Evolutionary conservation across 2,888 invertebrate species (phyloP).

Genomic region (Thymelicus lineola): DNA sequence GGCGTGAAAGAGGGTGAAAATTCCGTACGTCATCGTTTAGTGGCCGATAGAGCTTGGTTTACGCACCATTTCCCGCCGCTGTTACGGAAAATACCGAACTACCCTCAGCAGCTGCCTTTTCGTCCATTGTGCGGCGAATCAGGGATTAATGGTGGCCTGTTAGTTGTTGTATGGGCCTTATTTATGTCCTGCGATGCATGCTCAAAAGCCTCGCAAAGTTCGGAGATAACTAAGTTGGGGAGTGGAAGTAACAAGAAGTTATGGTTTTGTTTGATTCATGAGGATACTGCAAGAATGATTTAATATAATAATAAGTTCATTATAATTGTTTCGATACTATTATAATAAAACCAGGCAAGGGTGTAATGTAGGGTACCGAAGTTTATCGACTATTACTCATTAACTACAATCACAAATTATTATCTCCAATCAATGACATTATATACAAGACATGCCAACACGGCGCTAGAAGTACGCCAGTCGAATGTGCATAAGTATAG

Average conservation of each 20-base stretch:
- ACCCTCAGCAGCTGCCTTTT: constrained; percentile 11
- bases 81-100: constrained; percentile 22
- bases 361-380: too few species aligned
- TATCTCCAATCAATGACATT: too few species aligned
- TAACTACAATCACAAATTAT: too few species aligned
- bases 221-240: constrained; percentile 21
- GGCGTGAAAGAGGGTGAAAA: constrained; percentile 28
- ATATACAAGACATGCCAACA: too few species aligned
- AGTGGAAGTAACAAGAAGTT: constrained; percentile 23
- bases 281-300: background rate
- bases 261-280: constrained; percentile 14
- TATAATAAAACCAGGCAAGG: too few species aligned
- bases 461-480: too few species aligned
- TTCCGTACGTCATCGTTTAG: constrained; percentile 49
- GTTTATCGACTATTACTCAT: too few species aligned
- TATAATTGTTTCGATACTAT: too few species aligned
- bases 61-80: constrained; percentile 49
- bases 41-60: constrained; percentile 43
- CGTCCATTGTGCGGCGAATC: constrained; percentile 28
- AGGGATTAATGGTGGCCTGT: constrained; percentile 21
- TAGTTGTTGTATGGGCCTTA: constrained; percentile 22
- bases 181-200: constrained; percentile 28
- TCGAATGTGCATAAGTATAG: too few species aligned
- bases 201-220: constrained; percentile 20
- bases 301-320: too few species aligned